phyloP scores from a whole-genome alignment of 2,113 vertebrate genomes.

The Phyllopteryx taeniolatus region DNA sequence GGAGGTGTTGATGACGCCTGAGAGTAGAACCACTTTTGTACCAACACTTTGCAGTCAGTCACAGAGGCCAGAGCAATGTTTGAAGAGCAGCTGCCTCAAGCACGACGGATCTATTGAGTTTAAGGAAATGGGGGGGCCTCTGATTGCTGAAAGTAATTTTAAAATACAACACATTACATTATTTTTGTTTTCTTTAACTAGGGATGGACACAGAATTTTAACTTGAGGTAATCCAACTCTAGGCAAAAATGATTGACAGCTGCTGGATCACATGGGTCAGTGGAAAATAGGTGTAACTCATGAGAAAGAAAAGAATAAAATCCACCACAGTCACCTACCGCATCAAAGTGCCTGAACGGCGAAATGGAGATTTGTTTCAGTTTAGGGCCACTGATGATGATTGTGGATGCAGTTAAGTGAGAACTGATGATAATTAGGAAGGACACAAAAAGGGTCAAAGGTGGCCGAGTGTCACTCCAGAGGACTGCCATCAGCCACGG shows the following conservation, averaged over 20 bases:
- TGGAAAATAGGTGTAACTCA: conserved; percentile 10
- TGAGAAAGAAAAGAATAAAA: conserved; percentile 23
- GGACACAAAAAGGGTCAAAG: conserved; percentile 70
- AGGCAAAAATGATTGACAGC: conserved; percentile 59
- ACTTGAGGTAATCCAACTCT: conserved; percentile 42
- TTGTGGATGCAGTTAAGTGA: conserved; percentile 59
- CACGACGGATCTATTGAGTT: conserved; percentile 43
- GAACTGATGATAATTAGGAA: conserved; percentile 73
- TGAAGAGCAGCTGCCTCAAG: conserved; percentile 14
- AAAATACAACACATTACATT: conserved; percentile 26
- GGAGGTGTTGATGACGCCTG: conserved; percentile 26
- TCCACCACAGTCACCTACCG: conserved; percentile 32
- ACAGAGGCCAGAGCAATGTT: neutral
- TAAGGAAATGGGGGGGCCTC: conserved; percentile 24
- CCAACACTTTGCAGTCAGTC: conserved; percentile 39
- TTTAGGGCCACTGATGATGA: conserved; percentile 59
- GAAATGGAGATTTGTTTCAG: conserved; percentile 53
- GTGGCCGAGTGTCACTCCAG: conserved; percentile 55
- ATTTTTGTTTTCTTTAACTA: conserved; percentile 26
- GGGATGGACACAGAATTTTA: conserved; percentile 27
- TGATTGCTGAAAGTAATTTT: conserved; percentile 25
- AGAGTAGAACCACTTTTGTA: conserved; percentile 23
- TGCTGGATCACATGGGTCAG: conserved; percentile 46
- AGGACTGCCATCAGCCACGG: conserved; percentile 33
- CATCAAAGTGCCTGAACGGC: conserved; percentile 56